Evolutionary conservation across 2,888 invertebrate species (phyloP).

Genomic region (Reticulitermes lucifugus): DNA sequence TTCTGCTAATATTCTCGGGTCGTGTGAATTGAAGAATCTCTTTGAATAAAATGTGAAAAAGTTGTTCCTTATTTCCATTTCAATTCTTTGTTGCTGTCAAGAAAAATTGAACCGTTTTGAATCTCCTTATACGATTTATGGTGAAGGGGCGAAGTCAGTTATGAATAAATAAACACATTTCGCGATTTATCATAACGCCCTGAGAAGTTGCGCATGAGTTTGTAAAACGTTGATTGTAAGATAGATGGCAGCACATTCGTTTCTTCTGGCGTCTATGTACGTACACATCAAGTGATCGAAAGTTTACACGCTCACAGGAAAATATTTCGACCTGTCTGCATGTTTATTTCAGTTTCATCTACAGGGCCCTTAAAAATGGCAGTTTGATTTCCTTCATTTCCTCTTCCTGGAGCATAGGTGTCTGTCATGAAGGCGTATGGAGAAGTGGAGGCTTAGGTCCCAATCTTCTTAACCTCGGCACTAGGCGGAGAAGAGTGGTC

Average conservation of each 20-base stretch:
- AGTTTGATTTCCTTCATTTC: no score
- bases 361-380: no score
- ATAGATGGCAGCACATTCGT: background rate
- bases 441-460: no score
- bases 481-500: no score
- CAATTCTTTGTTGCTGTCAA: constrained; percentile 34
- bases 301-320: no score
- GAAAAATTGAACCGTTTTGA: constrained; percentile 41
- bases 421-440: no score
- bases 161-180: constrained; percentile 38
- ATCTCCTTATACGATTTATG: constrained; percentile 30
- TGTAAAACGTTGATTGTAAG: constrained; percentile 14
- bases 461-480: no score
- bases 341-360: no score
- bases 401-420: no score
- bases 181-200: constrained; percentile 18
- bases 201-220: constrained; percentile 1
- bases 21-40: constrained; percentile 9
- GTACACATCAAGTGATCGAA: no score
- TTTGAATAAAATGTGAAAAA: constrained; percentile 35
- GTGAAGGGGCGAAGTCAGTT: background rate
- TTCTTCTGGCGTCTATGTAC: no score
- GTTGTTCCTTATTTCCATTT: background rate
- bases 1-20: constrained; percentile 35
- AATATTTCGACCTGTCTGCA: no score